A percentile compares a stretch with the other conserved stretches of the same genome.
These are phyloP conservation scores for Macropus fuliginosus DNA, from an alignment of 2,797 vertebrate species.

Conservation along the genomic window DNA sequence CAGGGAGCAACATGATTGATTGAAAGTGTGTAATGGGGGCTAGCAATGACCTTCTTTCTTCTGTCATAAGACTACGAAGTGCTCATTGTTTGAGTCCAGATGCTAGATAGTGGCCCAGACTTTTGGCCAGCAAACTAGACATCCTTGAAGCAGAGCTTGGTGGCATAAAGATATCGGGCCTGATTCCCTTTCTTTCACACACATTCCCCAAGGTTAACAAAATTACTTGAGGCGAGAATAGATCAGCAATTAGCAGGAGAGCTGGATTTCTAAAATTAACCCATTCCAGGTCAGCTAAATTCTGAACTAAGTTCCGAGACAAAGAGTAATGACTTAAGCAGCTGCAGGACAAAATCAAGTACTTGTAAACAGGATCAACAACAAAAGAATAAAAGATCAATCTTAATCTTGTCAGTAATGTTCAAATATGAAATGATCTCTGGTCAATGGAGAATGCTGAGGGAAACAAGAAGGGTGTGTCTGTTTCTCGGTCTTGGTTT, in stretches of 20 bases:
- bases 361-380: background rate
- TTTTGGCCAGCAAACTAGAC: background rate
- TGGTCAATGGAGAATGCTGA: background rate
- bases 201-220: background rate
- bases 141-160: background rate
- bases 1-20: background rate
- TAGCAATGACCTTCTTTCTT: background rate
- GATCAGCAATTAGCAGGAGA: background rate
- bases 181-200: background rate
- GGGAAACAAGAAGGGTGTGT: background rate
- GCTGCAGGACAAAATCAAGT: background rate
- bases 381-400: background rate
- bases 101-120: background rate
- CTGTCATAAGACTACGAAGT: background rate
- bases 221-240: background rate
- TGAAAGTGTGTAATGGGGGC: background rate
- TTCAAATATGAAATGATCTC: background rate
- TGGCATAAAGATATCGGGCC: background rate
- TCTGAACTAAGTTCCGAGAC: background rate
- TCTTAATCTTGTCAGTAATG: background rate
- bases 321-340: background rate
- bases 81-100: background rate
- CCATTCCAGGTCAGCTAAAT: background rate
- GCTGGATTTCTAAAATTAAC: background rate
- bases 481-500: background rate